These are phyloP conservation scores for Neostethus bicornis DNA, from an alignment of 2,797 vertebrate genomes.

Conservation along the genomic window DNA sequence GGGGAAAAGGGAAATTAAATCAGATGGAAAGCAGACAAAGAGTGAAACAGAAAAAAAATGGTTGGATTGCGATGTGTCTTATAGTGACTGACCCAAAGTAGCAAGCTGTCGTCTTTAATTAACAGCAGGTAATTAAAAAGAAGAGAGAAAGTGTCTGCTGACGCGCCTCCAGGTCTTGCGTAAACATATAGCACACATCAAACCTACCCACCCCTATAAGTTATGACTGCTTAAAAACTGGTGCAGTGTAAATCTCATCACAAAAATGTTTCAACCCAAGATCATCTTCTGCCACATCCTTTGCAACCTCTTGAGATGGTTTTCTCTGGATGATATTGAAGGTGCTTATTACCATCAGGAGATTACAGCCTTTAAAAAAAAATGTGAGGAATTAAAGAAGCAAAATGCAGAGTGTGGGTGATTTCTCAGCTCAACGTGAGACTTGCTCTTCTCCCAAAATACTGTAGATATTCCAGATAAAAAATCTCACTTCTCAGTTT, in stretches of 20 bases:
- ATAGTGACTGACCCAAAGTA: slow-evolving; percentile 40
- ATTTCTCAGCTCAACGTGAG: slow-evolving; percentile 34
- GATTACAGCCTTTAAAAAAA: slow-evolving; percentile 8
- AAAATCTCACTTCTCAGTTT: slow-evolving; percentile 37
- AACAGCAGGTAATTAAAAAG: slow-evolving; percentile 65
- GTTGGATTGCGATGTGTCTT: slow-evolving; percentile 34
- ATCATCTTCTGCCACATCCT: neutral
- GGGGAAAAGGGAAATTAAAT: neutral
- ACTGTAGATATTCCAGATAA: slow-evolving; percentile 67
- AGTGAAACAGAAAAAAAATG: slow-evolving; percentile 15
- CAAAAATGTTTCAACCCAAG: neutral
- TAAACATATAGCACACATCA: slow-evolving; percentile 49
- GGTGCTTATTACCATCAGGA: slow-evolving; percentile 18
- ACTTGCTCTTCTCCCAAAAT: slow-evolving; percentile 28
- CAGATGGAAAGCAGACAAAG: slow-evolving; percentile 2
- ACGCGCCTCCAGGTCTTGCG: slow-evolving; percentile 25
- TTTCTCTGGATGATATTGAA: slow-evolving; percentile 18
- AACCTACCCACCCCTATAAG: slow-evolving; percentile 7
- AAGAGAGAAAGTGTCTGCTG: slow-evolving; percentile 42
- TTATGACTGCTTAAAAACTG: slow-evolving; percentile 21
- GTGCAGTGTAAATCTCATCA: slow-evolving; percentile 8
- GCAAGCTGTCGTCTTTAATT: slow-evolving; percentile 58
- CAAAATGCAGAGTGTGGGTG: slow-evolving; percentile 36
- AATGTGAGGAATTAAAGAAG: slow-evolving; percentile 27
- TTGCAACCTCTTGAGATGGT: neutral